Evolutionary conservation across 2,113 vertebrate species (phyloP), one percentile per base, ranked within the genome.

Genomic region (Nothobranchius kuhntae): DNA sequence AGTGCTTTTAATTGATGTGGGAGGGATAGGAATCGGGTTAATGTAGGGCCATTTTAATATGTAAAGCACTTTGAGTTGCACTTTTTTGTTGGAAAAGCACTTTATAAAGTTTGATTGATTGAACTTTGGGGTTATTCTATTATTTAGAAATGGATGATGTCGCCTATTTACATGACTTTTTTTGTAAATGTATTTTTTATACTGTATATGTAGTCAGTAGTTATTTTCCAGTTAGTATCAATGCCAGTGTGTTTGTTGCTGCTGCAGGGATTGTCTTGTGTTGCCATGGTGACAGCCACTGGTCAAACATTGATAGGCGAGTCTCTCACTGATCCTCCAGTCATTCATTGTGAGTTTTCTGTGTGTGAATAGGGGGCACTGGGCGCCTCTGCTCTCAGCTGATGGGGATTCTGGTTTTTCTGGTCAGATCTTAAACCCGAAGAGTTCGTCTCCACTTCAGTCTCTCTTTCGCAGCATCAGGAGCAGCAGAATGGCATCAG

Each of bases 401-500:
- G 64, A 67, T 67, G 65, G 58, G 15, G 54, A 71, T 75, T 80
- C 81, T 59, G 48, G 68, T 77, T 80, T 66, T 15, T 75, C 81
- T 50, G 0, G 71, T 73, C 44, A 15, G 24, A 48, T 66, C 36
- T 66, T 40, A 76, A 42, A 2, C 0, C 13, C 11, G 0, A 71
- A 51, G 14, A 17, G 35, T n/a, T 6, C 12, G 70, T 67, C 26
- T 17, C 47, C 10, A 15, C 26, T 3, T 72, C 68, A 86, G 77
- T 64, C 7, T 13, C 55, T 52, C 51, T 15, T 30, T 63, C 36
- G 57, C 62, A 53, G 38, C 56, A 60, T 65, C 59, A 67, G 45
- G 17, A 68, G 9, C 11, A 71, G 10, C 50, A 61, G 21, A 10
- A 92, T 92, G 92, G 87, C 89, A 17, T 83, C 89, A 38, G 80